These are phyloP conservation scores for Cylloceria caligata DNA, from an alignment of 2,888 invertebrate species.

Conservation along the genomic window DNA sequence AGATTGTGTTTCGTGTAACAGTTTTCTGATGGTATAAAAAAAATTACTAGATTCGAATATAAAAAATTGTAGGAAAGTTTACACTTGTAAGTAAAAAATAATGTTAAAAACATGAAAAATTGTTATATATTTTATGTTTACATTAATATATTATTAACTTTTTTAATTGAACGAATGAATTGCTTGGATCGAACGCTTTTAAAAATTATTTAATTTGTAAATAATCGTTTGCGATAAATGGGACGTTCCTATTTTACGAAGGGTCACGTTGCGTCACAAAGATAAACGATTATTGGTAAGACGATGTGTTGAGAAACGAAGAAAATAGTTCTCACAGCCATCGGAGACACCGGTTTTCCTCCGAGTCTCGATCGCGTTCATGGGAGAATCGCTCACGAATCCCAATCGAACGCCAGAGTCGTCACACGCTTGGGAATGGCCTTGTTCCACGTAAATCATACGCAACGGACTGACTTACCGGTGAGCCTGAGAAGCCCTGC, in stretches of 20 bases:
- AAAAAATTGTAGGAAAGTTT: too few relatives aligned
- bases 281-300: constrained; percentile 25
- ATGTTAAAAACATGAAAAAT: too few relatives aligned
- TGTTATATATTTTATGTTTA: too few relatives aligned
- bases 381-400: constrained; percentile 34
- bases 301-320: neutral
- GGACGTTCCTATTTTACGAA: neutral
- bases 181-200: neutral
- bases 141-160: too few relatives aligned
- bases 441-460: constrained; percentile 61
- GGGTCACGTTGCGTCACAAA: neutral
- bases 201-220: neutral
- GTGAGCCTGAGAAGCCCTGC: constrained; percentile 16
- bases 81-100: too few relatives aligned
- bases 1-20: too few relatives aligned
- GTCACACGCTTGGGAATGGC: constrained; percentile 34
- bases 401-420: constrained; percentile 22
- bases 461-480: constrained; percentile 55
- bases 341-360: constrained; percentile 25
- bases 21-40: too few relatives aligned
- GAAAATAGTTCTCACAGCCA: neutral
- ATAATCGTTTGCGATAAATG: neutral
- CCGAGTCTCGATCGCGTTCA: constrained; percentile 35
- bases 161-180: too few relatives aligned
- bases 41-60: too few relatives aligned